Conservation (phyloP, 2,113 vertebrate species). For the Sus scrofa region T2T-Sscrofa CM000814.6:106740501-106741000, state of each 20-base stretch:
- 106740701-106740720: constrained; percentile 16
- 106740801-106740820: not conserved
- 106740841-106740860: not conserved
- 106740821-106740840: constrained; percentile 44
- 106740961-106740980: not conserved
- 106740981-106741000: not conserved
- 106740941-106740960: not conserved
- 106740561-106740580: constrained; percentile 41
- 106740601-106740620: constrained; percentile 21
- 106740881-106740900: constrained; percentile 26
- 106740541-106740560: constrained; percentile 64
- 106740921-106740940: not conserved
- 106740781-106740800: not conserved
- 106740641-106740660: constrained; percentile 10
- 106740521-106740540: constrained; percentile 36
- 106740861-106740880: constrained; percentile 38
- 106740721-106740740: not conserved
- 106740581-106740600: constrained; percentile 47
- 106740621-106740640: constrained; percentile 62
- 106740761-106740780: not conserved
- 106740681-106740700: constrained; percentile 50
- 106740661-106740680: constrained; percentile 26
- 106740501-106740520: constrained; percentile 47
- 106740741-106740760: not conserved
- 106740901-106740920: not conserved